A percentile compares a stretch with the other conserved stretches of the same genome.
Evolutionary conservation across 1,140 invertebrate genomes (phyloP).

Genomic region (Musca domestica): DNA sequence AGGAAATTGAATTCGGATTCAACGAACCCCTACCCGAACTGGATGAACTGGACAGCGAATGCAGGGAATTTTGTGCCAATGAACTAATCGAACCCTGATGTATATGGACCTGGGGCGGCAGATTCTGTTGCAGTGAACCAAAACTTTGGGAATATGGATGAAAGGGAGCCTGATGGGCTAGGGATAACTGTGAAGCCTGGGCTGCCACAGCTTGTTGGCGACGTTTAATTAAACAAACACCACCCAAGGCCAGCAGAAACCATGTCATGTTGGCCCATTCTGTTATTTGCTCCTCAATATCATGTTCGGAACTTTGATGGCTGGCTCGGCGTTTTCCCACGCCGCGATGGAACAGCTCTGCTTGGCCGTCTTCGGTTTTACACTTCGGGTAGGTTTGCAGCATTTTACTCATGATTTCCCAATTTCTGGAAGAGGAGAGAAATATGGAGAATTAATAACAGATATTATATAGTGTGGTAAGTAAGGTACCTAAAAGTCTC

Average conservation of each 20-base stretch:
- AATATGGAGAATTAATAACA: background rate
- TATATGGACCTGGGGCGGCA: background rate
- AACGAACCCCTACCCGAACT: conserved; percentile 51
- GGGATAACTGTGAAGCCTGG: background rate
- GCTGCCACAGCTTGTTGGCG: conserved; percentile 51
- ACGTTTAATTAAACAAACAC: conserved; percentile 84
- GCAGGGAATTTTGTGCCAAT: conserved; percentile 42
- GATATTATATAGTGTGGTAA: background rate
- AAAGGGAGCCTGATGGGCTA: conserved; percentile 29
- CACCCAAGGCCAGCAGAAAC: conserved; percentile 90
- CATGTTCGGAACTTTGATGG: conserved; percentile 94
- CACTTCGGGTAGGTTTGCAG: conserved; percentile 83
- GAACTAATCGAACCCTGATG: conserved; percentile 38
- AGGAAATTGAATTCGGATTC: conserved; percentile 46
- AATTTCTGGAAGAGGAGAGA: conserved; percentile 63
- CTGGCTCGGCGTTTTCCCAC: conserved; percentile 84
- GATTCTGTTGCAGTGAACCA: background rate
- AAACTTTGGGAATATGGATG: conserved; percentile 19
- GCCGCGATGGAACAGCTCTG: conserved; percentile 77
- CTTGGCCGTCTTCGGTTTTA: conserved; percentile 79
- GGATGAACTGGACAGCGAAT: conserved; percentile 43
- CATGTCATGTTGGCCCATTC: conserved; percentile 99
- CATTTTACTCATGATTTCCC: conserved; percentile 73
- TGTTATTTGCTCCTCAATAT: conserved; percentile 94
- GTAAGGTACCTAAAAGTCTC: conserved; percentile 75